These are phyloP conservation scores for Aplysina aerophoba DNA, from an alignment of 37 sponge, comb jelly and placozoan genomes.

Conservation along the genomic window DNA sequence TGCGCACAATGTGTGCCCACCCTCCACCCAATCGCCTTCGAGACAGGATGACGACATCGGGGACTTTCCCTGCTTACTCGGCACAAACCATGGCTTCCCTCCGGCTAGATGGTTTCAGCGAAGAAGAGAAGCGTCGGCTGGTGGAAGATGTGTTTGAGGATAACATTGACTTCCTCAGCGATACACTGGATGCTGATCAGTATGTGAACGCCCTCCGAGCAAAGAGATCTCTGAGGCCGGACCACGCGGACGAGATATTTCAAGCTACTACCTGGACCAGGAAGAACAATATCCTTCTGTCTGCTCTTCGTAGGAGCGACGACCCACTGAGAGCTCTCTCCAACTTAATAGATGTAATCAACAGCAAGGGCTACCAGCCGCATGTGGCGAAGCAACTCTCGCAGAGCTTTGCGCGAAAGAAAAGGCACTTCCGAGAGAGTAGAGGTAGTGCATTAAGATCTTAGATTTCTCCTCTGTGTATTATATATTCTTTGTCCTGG, in stretches of 20 bases:
- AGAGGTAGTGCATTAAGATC: slow-evolving; percentile 25
- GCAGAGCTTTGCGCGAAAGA: slow-evolving; percentile 33
- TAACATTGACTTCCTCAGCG: background rate
- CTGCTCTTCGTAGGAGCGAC: background rate
- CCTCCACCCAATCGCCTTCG: too few relatives aligned
- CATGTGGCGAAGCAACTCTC: slow-evolving; percentile 61
- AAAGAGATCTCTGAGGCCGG: background rate
- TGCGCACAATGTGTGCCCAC: too few relatives aligned
- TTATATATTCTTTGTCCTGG: too few relatives aligned
- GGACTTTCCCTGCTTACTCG: too few relatives aligned
- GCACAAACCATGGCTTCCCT: background rate
- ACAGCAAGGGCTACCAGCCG: slow-evolving; percentile 56
- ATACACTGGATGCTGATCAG: background rate
- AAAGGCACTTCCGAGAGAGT: background rate
- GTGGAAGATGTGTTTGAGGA: slow-evolving; percentile 11
- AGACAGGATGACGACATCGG: too few relatives aligned
- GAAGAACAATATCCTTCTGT: background rate
- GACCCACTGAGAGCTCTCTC: slow-evolving; percentile 9
- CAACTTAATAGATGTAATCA: slow-evolving; percentile 53
- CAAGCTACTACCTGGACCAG: background rate
- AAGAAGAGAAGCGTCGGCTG: background rate
- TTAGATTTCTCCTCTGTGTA: too few relatives aligned
- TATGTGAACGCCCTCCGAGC: slow-evolving; percentile 4
- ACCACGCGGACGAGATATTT: slow-evolving; percentile 14
- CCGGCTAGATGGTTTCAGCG: background rate